Base-by-base conservation (phyloP, 2,888 invertebrate genomes). In the Axea sp. region DNA sequence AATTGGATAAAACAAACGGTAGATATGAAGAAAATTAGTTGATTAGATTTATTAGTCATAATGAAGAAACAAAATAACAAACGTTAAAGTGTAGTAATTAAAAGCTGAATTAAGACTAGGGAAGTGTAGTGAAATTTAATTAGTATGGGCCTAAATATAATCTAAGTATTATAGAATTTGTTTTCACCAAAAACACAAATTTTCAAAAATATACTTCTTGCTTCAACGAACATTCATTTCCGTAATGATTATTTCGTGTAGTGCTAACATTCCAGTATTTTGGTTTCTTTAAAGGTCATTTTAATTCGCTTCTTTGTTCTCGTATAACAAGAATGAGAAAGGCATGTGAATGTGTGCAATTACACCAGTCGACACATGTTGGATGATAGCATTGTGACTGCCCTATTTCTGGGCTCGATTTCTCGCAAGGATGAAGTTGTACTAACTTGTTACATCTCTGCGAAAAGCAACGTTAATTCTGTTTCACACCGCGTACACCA, bases 401-500 rank as follows among this genome's bases (percentile, higher is more conserved):
- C 14, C 60, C 60, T 60, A 60, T 60, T 60, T 60, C 45, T 47
- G 30, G 47, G 39, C 39, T 62, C 39, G 17, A 60, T 59, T 41
- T 49, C 37, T 37, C 49, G 47, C 35, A 45, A 62, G 51, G 39
- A 51, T 62, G 51, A 51, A 62, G 51, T 62, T 51, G 37, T 47
- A 37, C 47, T 37, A 60, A 47, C 47, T 51, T 39, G 49, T 49
- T 51, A 62, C 49, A 62, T 41, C 31, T 31, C 62, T 49, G 33
- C 33, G 62, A 62, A 62, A 39, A 62, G 41, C 51, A 15, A 51
- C 33, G 22, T 62, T 49, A 62, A 62, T 62, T 62, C 51, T 15
- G 22, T 41, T 62, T 8, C 39, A 8, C 31, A 11, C 37, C 33
- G 51, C 12, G 26, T 4, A 30, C 17, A 31, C 30, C 30, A 62